A percentile compares a stretch with the other conserved stretches of the same genome.
These are phyloP conservation scores for Sebastes taczanowskii DNA, from an alignment of 2,797 vertebrate genomes.

Conservation along the genomic window DNA sequence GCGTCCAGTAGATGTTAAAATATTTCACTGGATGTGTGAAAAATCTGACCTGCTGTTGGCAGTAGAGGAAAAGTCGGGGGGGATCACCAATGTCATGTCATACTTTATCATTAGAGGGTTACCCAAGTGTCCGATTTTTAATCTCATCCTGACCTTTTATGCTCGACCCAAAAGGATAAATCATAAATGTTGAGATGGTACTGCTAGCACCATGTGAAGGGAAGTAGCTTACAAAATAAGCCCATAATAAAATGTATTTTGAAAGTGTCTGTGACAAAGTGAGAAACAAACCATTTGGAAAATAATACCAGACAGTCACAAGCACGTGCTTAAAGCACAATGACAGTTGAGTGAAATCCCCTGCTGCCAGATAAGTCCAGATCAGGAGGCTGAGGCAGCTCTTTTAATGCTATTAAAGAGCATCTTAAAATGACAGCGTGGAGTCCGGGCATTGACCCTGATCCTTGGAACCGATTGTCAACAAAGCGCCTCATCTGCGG, in stretches of 20 bases:
- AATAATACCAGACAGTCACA: constrained; percentile 42
- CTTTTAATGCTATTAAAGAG: constrained; percentile 75
- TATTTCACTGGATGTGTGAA: background rate
- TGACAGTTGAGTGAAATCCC: constrained; percentile 69
- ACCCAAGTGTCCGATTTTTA: background rate
- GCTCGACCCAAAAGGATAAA: background rate
- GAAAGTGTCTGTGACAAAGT: constrained; percentile 2
- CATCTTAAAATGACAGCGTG: constrained; percentile 70
- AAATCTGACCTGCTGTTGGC: background rate
- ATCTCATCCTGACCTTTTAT: constrained; percentile 1
- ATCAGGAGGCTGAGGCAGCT: constrained; percentile 72
- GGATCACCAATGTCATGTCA: background rate
- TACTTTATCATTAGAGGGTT: background rate
- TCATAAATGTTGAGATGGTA: background rate
- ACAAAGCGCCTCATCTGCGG: constrained; percentile 42
- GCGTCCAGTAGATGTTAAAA: background rate
- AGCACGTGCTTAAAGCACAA: constrained; percentile 33
- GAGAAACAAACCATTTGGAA: constrained; percentile 9
- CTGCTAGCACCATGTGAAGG: background rate
- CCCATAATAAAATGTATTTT: background rate
- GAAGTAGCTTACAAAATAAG: background rate
- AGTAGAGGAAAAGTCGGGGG: background rate
- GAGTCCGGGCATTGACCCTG: constrained; percentile 60
- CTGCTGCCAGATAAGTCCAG: constrained; percentile 74
- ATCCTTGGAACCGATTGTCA: constrained; percentile 57